Evolutionary conservation across 2,888 invertebrate species (phyloP).

Genomic region (Salpingus planirostris): DNA sequence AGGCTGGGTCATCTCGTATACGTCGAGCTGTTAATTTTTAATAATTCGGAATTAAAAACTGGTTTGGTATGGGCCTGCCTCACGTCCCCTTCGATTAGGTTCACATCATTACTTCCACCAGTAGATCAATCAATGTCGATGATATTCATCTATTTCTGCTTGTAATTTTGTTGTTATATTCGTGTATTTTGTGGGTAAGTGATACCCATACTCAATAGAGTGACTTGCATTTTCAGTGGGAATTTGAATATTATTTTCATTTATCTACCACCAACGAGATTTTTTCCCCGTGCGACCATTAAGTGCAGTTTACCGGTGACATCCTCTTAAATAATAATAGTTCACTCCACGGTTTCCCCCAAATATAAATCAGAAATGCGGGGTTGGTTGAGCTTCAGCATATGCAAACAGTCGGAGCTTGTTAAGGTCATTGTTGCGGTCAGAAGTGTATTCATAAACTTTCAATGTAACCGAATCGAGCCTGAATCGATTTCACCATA

Average conservation of each 20-base stretch:
- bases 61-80: neutral
- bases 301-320: too few species aligned
- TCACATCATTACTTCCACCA: conserved; percentile 5
- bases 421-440: conserved; percentile 27
- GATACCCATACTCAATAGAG: conserved; percentile 6
- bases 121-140: conserved; percentile 24
- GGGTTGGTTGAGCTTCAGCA: too few species aligned
- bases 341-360: too few species aligned
- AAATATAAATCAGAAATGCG: too few species aligned
- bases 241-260: conserved; percentile 15
- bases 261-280: too few species aligned
- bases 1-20: too few species aligned
- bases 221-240: conserved; percentile 10
- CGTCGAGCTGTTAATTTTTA: too few species aligned
- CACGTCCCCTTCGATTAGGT: conserved; percentile 1
- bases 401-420: conserved; percentile 17
- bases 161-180: conserved; percentile 21
- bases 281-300: too few species aligned
- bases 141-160: conserved; percentile 24
- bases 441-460: conserved; percentile 17
- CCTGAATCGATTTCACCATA: conserved; percentile 21
- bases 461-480: conserved; percentile 10
- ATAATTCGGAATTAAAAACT: neutral
- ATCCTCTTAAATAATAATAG: too few species aligned
- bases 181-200: conserved; percentile 15